Evolutionary conservation across 2,797 vertebrate genomes (phyloP).

Genomic region (Hozukius guyotensis): DNA sequence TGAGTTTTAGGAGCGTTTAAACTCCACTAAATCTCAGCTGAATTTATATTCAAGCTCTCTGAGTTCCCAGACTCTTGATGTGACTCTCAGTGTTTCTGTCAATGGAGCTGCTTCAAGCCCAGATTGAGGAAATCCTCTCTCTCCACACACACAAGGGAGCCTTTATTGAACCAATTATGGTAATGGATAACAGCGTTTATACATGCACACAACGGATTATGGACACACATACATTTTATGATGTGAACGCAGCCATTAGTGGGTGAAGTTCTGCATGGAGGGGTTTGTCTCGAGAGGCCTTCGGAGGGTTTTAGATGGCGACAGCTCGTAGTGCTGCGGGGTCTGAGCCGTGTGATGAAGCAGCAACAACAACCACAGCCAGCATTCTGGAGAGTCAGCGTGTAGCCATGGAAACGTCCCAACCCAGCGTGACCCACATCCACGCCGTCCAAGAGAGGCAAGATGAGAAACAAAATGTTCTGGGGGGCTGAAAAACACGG

Average conservation of each 20-base stretch:
- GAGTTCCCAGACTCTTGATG: slow-evolving; percentile 41
- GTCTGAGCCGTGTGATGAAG: slow-evolving; percentile 1
- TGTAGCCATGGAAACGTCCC: slow-evolving; percentile 71
- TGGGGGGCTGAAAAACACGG: slow-evolving; percentile 11
- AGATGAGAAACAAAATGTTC: slow-evolving; percentile 65
- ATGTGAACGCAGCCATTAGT: slow-evolving; percentile 15
- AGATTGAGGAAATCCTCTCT: slow-evolving; percentile 66
- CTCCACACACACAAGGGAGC: slow-evolving; percentile 48
- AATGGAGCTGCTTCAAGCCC: slow-evolving; percentile 45
- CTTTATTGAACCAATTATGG: slow-evolving; percentile 56
- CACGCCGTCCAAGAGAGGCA: slow-evolving; percentile 50
- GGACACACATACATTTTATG: slow-evolving; percentile 25
- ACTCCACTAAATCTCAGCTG: background rate
- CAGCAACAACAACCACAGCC: too few species aligned
- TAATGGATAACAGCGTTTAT: slow-evolving; percentile 36
- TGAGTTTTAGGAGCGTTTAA: background rate
- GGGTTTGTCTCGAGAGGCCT: background rate
- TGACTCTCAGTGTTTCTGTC: slow-evolving; percentile 50
- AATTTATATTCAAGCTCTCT: background rate
- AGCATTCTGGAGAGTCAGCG: slow-evolving; percentile 59
- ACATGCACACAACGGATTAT: slow-evolving; percentile 24
- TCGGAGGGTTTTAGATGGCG: background rate
- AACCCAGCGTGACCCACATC: slow-evolving; percentile 71
- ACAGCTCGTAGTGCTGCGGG: background rate
- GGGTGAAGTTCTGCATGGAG: background rate